phyloP scores from a whole-genome alignment of 2,888 invertebrate genomes.

The Melinaea marsaeus region DNA sequence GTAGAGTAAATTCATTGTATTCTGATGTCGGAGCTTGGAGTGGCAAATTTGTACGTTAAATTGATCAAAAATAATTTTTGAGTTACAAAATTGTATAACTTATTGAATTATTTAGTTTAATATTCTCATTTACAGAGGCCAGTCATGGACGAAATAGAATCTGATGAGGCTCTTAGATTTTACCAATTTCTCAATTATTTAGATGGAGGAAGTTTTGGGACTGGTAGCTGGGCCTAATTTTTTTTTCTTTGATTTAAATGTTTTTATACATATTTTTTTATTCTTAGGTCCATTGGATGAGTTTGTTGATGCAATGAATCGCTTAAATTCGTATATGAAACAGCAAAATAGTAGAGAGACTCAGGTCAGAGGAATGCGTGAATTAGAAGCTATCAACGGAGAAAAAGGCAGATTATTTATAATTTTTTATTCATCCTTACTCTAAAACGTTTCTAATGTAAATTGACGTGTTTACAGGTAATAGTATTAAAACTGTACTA shows the following conservation, averaged over 20 bases:
- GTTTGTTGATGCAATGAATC: slow-evolving; percentile 67
- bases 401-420: slow-evolving; percentile 53
- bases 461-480: slow-evolving; percentile 43
- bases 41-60: slow-evolving; percentile 64
- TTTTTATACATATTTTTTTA: no score
- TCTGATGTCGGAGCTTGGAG: slow-evolving; percentile 75
- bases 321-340: slow-evolving; percentile 65
- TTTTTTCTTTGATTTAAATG: slow-evolving; percentile 4
- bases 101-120: no score
- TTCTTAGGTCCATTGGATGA: slow-evolving; percentile 65
- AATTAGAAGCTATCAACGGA: slow-evolving; percentile 69
- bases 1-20: slow-evolving; percentile 68
- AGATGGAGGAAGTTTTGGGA: slow-evolving; percentile 72
- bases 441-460: background rate
- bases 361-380: slow-evolving; percentile 68
- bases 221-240: slow-evolving; percentile 45
- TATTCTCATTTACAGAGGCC: slow-evolving; percentile 51
- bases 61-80: no score
- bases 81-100: no score
- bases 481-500: slow-evolving; percentile 69
- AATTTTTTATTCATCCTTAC: background rate
- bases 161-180: slow-evolving; percentile 69
- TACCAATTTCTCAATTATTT: slow-evolving; percentile 72
- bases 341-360: slow-evolving; percentile 69
- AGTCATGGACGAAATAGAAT: slow-evolving; percentile 74